Conservation (phyloP, 1,140 invertebrate genomes). For the Orussus abietinus region DNA sequence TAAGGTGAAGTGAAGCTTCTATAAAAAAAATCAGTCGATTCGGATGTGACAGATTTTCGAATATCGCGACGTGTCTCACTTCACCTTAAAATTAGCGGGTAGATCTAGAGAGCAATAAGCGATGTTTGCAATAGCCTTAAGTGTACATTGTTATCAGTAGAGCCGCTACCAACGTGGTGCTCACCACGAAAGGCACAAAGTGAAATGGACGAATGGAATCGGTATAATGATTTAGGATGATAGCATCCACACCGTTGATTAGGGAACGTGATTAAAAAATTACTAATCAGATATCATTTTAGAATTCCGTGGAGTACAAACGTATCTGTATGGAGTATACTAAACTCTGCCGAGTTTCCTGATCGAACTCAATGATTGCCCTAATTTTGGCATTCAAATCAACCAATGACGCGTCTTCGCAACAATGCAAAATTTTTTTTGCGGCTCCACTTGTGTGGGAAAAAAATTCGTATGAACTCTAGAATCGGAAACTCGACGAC, state of each 20-base stretch:
- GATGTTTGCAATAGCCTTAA: constrained; percentile 6
- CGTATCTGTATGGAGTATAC: neutral
- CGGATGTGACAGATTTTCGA: no score
- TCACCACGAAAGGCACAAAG: constrained; percentile 24
- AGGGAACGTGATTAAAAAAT: no score
- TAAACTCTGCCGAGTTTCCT: neutral
- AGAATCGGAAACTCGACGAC: no score
- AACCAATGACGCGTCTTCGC: no score
- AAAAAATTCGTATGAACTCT: no score
- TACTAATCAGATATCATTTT: neutral
- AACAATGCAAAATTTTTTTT: no score
- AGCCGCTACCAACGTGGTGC: no score
- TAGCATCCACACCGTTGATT: neutral
- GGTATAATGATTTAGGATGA: neutral
- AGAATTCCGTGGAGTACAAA: neutral
- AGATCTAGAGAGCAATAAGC: constrained; percentile 1
- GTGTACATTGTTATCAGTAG: constrained; percentile 10
- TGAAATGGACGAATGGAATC: constrained; percentile 16
- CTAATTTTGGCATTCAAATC: no score
- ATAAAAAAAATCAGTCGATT: no score
- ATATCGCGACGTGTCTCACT: neutral
- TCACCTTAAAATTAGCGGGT: neutral
- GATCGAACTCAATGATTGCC: neutral
- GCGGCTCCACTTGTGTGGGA: no score
- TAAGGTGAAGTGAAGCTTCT: no score